phyloP scores from a whole-genome alignment of 1,140 invertebrate species.

The Chrysoperla carnea region DNA sequence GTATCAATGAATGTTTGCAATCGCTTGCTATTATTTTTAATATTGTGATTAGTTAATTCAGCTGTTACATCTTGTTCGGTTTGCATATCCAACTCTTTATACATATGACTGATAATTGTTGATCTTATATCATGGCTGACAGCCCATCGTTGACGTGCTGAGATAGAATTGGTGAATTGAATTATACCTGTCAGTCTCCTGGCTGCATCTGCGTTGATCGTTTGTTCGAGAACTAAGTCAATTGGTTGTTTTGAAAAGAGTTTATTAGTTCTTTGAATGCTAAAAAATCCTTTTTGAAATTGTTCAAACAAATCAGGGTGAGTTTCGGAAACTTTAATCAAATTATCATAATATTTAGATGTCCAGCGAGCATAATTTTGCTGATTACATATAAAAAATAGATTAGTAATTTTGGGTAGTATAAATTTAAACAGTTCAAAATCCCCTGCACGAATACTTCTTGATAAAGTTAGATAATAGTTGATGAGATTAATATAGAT shows the following conservation, averaged over 20 bases:
- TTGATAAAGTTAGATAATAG: background rate
- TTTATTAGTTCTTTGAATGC: background rate
- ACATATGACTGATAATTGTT: no score
- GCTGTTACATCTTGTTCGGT: no score
- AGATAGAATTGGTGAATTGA: constrained; percentile 11
- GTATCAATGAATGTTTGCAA: no score
- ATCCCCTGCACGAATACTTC: background rate
- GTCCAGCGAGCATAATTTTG: constrained; percentile 9
- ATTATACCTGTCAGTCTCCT: constrained; percentile 3
- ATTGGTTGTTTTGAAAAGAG: constrained; percentile 1
- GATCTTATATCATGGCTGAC: no score
- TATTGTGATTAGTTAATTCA: no score
- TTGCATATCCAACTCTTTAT: no score
- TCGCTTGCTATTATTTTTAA: no score
- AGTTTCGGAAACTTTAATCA: constrained; percentile 4
- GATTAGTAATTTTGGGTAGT: constrained; percentile 1
- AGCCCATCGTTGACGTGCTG: no score
- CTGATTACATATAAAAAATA: constrained; percentile 5
- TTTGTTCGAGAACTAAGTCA: background rate
- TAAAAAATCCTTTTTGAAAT: background rate
- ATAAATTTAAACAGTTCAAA: constrained; percentile 10
- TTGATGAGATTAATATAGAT: constrained; percentile 4
- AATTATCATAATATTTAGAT: constrained; percentile 7
- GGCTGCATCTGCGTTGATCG: constrained; percentile 5
- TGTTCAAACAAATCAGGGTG: background rate